Percentiles rank a stretch among this genome's conserved stretches.
phyloP scores from a whole-genome alignment of 92 coral and sea anemone genomes.

The Parazoanthus darwini region DNA sequence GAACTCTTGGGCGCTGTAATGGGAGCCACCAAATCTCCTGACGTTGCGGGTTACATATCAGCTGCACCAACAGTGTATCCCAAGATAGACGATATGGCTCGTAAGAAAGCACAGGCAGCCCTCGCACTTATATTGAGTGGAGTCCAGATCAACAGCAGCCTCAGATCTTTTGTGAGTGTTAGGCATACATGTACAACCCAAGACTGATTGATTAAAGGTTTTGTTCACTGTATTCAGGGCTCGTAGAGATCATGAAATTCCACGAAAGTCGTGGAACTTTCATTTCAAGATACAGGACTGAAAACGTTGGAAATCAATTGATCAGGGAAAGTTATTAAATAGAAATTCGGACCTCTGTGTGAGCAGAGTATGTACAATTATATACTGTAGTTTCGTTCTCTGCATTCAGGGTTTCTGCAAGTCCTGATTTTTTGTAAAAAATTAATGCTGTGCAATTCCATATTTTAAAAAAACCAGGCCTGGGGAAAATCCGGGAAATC shows the following conservation, averaged over 20 bases:
- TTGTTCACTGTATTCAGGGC: no score
- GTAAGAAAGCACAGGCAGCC: constrained; percentile 29
- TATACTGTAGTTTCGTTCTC: no score
- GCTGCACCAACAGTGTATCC: not conserved
- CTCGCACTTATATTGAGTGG: constrained; percentile 51
- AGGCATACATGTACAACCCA: no score
- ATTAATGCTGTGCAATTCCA: no score
- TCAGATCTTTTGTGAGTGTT: constrained; percentile 20
- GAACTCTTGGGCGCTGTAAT: constrained; percentile 6
- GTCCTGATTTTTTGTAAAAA: not conserved
- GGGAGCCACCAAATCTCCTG: constrained; percentile 11
- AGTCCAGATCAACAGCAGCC: constrained; percentile 39
- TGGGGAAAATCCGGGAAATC: not conserved
- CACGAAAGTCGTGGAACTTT: no score
- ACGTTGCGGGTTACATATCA: not conserved
- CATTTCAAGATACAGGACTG: no score
- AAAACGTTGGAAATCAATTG: not conserved
- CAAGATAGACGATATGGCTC: constrained; percentile 33
- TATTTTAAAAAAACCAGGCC: no score
- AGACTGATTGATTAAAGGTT: no score
- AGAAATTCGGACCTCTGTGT: not conserved
- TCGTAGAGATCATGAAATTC: no score
- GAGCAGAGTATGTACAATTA: no score
- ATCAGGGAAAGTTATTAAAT: not conserved
- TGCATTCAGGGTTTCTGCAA: no score